Base-by-base conservation (phyloP, 1,140 invertebrate genomes). In the Leptopilina clavipes region DNA sequence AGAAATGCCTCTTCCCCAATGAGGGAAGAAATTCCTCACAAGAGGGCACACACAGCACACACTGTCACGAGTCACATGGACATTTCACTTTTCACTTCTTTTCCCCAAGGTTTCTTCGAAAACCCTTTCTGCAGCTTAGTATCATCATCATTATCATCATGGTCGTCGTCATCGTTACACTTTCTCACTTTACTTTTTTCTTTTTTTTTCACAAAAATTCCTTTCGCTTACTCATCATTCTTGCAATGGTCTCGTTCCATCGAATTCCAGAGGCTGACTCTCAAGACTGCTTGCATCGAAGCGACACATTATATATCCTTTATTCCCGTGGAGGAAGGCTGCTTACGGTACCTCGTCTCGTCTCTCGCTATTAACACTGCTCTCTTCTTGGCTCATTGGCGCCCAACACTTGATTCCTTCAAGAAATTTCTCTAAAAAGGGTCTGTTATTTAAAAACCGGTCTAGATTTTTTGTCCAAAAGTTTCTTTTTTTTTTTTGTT, bases 81-180 rank as follows among this genome's bases (percentile, higher is more conserved):
- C 59, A 65, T 31, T 31, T 65, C 59, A 65, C 59, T 65, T 65
- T 65, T 65, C 59, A 65, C 59, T 65, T 65, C 25, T 37, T 65
- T 65, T 65, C 59, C 59, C 59, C 59, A 65, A 65, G 59, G 22
- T 31, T 65, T 65, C 59, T 65, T 65, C 59, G 59, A 65, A 65
- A 65, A 65, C 59, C 59, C 59, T 65, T 65, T 19, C 59, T 65
- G 59, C 59, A 65, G 59, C 59, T 65, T 65, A 65, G 59, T 65
- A 65, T 65, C 59, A 65, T 65, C 59, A 65, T 65, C 59, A 65
- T 65, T 65, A 65, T 65, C 59, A 65, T 65, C 59, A 65, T 65
- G 59, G 59, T 65, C 59, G 59, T 65, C 59, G 59, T 65, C 59
- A 65, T 65, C 59, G 22, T 65, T 52, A 52, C 59, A 65, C 59